Evolutionary conservation across 2,888 invertebrate genomes (phyloP), one percentile per base, ranked within the genome.

Genomic region (Eulithis testata): DNA sequence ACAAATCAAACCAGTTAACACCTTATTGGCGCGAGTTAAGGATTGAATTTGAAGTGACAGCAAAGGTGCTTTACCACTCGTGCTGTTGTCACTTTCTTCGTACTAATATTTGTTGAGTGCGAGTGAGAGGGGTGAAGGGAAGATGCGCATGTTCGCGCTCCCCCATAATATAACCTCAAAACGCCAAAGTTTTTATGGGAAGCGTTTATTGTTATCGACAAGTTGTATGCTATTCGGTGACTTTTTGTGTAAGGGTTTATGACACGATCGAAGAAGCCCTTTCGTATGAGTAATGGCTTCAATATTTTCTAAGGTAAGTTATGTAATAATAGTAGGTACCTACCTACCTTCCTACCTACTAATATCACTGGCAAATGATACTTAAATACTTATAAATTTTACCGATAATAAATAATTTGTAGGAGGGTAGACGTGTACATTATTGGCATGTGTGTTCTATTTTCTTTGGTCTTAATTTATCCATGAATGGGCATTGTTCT

Each of bases 141-240:
- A 63, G 56, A 73, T 70, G 86, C 89, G 89, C 90, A 90, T 90
- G 90, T 84, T 84, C 83, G 73, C 69, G 75, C 77, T 78, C 76
- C 73, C 79, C 73, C 76, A 73, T 65, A 72, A 68, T 67, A 76
- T 79, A 79, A 79, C 80, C 78, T 82, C 80, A 81, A 85, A 86
- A 80, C 73, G 69, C 67, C 67, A 77, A 81, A 85, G 82, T 87
- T 86, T 86, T 82, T 80, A 79, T 79, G 76, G 75, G 74, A 72
- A 76, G 77, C 77, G 75, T 83, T 80, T 82, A 82, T 82, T 83
- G 76, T 79, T 81, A 84, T 85, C 78, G 83, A 84, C 77, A 82
- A 82, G 82, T 82, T 83, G 77, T 75, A 72, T 69, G 76, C 72
- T 77, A 75, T 75, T 74, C 74, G 70, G 75, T 68, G 75, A 78